phyloP scores from a whole-genome alignment of 2,113 vertebrate species.

The Mohoua ochrocephala region DNA sequence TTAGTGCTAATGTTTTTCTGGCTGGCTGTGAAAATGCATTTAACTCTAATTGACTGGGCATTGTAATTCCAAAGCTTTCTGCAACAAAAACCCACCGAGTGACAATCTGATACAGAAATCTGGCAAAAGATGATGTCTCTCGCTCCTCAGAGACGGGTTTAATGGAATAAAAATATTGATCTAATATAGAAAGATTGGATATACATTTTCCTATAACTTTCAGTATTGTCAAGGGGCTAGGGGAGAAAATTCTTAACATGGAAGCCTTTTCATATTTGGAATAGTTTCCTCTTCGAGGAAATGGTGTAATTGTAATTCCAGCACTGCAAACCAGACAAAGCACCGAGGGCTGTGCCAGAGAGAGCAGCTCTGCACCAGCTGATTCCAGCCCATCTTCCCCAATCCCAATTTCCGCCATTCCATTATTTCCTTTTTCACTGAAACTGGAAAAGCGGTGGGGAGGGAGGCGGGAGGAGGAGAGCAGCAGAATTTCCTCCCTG shows the following conservation, averaged over 20 bases:
- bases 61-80: conserved; percentile 64
- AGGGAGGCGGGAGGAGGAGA: neutral
- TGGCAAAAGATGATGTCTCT: conserved; percentile 46
- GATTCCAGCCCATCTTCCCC: neutral
- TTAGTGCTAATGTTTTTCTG: conserved; percentile 68
- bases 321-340: conserved; percentile 20
- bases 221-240: neutral
- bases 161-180: conserved; percentile 67
- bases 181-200: conserved; percentile 59
- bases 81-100: conserved; percentile 51
- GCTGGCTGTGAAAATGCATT: conserved; percentile 69
- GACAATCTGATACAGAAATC: conserved; percentile 60
- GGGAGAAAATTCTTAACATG: conserved; percentile 13
- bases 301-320: conserved; percentile 27
- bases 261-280: conserved; percentile 35
- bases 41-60: conserved; percentile 67
- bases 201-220: conserved; percentile 33
- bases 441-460: neutral
- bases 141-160: conserved; percentile 29
- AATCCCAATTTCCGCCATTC: neutral
- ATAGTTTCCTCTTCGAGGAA: conserved; percentile 44
- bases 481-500: neutral
- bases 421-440: neutral
- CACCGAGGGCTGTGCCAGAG: neutral
- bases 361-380: neutral